Conservation (phyloP, 2,888 invertebrate species). For the Agrilus cyanescens region DNA sequence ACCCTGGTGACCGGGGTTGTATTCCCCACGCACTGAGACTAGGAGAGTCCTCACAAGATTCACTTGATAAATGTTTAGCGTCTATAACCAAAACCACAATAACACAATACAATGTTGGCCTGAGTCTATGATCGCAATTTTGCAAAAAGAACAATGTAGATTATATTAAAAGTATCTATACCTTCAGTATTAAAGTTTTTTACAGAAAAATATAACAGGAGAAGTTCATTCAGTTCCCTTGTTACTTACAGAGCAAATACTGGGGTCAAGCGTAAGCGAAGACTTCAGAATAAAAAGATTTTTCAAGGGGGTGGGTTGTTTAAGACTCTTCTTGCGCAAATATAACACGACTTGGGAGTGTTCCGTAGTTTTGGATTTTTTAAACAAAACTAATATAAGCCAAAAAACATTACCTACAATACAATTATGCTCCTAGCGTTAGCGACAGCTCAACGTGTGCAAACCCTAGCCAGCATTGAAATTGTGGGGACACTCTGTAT, state of each 20-base stretch:
- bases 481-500: too few relatives aligned
- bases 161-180: too few relatives aligned
- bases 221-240: neutral
- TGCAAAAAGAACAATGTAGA: neutral
- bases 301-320: neutral
- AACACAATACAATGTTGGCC: constrained; percentile 3
- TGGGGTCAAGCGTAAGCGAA: neutral
- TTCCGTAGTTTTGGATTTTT: neutral
- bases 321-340: neutral
- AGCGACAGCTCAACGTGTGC: constrained; percentile 4
- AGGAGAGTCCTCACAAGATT: neutral
- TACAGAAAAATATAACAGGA: too few relatives aligned
- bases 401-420: constrained; percentile 1
- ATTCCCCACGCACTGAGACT: neutral
- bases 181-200: too few relatives aligned
- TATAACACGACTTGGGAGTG: constrained; percentile 4
- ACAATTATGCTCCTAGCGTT: constrained; percentile 3
- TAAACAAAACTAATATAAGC: neutral
- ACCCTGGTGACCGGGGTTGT: constrained; percentile 6
- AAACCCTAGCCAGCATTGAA: constrained; percentile 2
- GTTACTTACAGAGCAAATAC: neutral
- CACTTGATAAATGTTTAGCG: constrained; percentile 1
- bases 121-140: constrained; percentile 3
- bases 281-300: constrained; percentile 1
- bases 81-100: constrained; percentile 1